Conservation (phyloP, 1,140 invertebrate species). For the Lithobius niger region DNA sequence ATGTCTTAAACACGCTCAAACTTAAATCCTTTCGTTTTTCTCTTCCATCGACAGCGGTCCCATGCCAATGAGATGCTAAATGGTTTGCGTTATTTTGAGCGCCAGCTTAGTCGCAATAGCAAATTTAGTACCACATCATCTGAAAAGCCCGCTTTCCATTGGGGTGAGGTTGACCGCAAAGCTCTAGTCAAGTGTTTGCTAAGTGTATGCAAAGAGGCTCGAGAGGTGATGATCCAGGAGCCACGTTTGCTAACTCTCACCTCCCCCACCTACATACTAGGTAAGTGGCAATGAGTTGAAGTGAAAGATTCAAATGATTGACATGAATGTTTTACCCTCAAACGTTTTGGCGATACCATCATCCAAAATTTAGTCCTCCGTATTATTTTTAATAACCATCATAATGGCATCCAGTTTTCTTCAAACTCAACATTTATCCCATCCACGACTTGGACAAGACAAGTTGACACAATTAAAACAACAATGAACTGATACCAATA, state of each 20-base stretch:
- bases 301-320: no score
- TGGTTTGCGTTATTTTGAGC: slow-evolving; percentile 40
- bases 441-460: no score
- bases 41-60: slow-evolving; percentile 17
- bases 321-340: no score
- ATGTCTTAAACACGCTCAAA: no score
- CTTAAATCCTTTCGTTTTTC: no score
- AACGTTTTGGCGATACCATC: no score
- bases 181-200: slow-evolving; percentile 34
- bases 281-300: slow-evolving; percentile 18
- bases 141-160: slow-evolving; percentile 33
- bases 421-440: no score
- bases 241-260: slow-evolving; percentile 35
- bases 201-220: slow-evolving; percentile 21
- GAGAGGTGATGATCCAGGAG: slow-evolving; percentile 29
- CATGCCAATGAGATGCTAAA: slow-evolving; percentile 39
- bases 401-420: no score
- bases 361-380: no score
- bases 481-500: no score
- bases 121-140: not conserved
- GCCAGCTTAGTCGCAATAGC: slow-evolving; percentile 21
- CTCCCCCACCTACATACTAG: slow-evolving; percentile 41
- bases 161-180: slow-evolving; percentile 36
- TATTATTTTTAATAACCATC: no score
- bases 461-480: no score